phyloP scores from a whole-genome alignment of 1,140 invertebrate genomes.

The Stegodyphus mimosarum region DNA sequence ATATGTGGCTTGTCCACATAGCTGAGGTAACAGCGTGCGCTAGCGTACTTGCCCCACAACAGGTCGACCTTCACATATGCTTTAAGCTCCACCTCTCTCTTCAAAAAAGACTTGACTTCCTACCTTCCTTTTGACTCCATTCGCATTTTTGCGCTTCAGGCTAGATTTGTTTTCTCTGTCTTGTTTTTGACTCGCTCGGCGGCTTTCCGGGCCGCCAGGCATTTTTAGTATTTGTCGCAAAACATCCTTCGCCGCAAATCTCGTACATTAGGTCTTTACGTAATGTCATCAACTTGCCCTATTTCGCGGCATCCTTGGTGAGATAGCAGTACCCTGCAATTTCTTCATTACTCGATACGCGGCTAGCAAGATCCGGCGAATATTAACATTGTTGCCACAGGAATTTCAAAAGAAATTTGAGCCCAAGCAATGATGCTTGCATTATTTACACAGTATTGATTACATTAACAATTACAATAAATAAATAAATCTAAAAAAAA shows the following conservation, averaged over 20 bases:
- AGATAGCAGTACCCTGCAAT: too few species aligned
- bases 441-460: too few species aligned
- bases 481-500: too few species aligned
- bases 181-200: conserved; percentile 32
- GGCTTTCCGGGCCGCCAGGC: conserved; percentile 38
- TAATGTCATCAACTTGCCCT: conserved; percentile 14
- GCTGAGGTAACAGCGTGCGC: conserved; percentile 16
- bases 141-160: conserved; percentile 35
- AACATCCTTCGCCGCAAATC: conserved; percentile 10
- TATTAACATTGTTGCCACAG: too few species aligned
- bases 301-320: not conserved
- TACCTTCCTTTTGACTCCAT: conserved; percentile 20
- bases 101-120: conserved; percentile 22
- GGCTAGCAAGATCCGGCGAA: too few species aligned
- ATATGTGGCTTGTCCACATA: conserved; percentile 48
- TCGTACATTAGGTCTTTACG: not conserved
- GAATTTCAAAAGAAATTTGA: too few species aligned
- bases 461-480: too few species aligned
- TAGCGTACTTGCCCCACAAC: conserved; percentile 6
- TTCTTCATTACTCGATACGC: too few species aligned
- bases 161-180: conserved; percentile 35
- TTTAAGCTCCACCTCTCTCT: conserved; percentile 49
- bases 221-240: conserved; percentile 39
- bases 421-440: too few species aligned
- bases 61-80: conserved; percentile 50